phyloP scores from a whole-genome alignment of 2,888 invertebrate genomes.

The Macaria notata region DNA sequence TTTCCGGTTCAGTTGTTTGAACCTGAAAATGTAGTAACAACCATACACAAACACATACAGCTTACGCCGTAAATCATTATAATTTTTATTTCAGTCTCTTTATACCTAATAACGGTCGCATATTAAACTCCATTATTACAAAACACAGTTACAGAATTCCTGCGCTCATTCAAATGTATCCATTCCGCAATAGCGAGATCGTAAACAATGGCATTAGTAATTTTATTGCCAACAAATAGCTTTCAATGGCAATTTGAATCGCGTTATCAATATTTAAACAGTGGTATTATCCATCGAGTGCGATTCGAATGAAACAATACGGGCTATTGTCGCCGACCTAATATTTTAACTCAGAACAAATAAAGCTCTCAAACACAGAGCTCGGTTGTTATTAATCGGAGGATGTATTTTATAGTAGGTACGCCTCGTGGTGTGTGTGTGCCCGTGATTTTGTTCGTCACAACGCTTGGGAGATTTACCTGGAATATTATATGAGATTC shows the following conservation, averaged over 20 bases:
- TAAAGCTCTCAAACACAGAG: slow-evolving; percentile 8
- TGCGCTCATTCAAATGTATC: slow-evolving; percentile 2
- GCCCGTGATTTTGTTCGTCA: no score
- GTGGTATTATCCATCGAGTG: slow-evolving; percentile 11
- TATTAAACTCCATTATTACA: not conserved
- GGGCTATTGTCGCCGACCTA: slow-evolving; percentile 14
- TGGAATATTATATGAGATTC: no score
- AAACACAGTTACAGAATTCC: not conserved
- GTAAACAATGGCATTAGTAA: slow-evolving; percentile 15
- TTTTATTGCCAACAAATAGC: slow-evolving; percentile 19
- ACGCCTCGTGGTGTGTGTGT: no score
- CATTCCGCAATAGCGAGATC: slow-evolving; percentile 5
- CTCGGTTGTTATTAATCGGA: not conserved
- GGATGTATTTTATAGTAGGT: not conserved
- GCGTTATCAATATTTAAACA: slow-evolving; percentile 20
- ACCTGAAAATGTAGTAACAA: no score
- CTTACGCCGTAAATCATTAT: no score
- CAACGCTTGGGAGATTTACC: no score
- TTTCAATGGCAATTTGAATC: slow-evolving; percentile 17
- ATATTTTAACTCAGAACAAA: slow-evolving; percentile 13
- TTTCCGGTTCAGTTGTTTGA: no score
- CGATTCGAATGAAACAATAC: slow-evolving; percentile 12
- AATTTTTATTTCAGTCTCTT: no score
- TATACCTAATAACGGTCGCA: no score
- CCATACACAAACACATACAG: no score